phyloP scores from a whole-genome alignment of 2,797 vertebrate species.

The Myotis pilosus region DNA sequence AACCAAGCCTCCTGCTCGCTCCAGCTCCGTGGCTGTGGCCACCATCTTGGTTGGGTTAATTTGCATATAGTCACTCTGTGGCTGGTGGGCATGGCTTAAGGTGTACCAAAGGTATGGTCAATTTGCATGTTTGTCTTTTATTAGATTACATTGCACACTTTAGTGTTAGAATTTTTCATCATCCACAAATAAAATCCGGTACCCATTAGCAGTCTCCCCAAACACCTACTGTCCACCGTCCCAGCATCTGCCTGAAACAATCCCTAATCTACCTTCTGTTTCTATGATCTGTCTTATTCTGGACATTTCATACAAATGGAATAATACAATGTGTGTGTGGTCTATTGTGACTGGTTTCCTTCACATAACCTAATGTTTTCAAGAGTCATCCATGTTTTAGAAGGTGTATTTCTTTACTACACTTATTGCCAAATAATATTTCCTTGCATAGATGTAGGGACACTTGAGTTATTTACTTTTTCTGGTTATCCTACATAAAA shows the following conservation, averaged over 20 bases:
- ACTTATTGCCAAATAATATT: background rate
- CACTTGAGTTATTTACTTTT: background rate
- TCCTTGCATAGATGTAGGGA: background rate
- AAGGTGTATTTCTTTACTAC: background rate
- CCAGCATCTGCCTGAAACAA: background rate
- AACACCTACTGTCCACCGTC: background rate
- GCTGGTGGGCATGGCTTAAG: too few relatives aligned
- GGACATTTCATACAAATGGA: background rate
- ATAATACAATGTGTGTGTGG: background rate
- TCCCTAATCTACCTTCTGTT: background rate
- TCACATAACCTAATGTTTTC: background rate
- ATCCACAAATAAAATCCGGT: background rate
- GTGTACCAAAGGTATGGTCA: too few relatives aligned
- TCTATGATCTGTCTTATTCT: background rate
- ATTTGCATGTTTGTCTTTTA: too few relatives aligned
- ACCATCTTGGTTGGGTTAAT: too few relatives aligned
- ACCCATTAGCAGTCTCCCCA: background rate
- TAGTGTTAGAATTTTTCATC: slow-evolving; percentile 9
- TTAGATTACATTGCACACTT: background rate
- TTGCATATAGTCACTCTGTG: too few relatives aligned
- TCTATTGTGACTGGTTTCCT: background rate
- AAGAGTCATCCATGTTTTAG: background rate
- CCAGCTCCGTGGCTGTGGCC: too few relatives aligned
- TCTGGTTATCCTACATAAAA: too few relatives aligned
- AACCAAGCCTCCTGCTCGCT: too few relatives aligned